These are phyloP conservation scores for Cherax destructor DNA, from an alignment of 1,140 invertebrate species.

Conservation along the genomic window DNA sequence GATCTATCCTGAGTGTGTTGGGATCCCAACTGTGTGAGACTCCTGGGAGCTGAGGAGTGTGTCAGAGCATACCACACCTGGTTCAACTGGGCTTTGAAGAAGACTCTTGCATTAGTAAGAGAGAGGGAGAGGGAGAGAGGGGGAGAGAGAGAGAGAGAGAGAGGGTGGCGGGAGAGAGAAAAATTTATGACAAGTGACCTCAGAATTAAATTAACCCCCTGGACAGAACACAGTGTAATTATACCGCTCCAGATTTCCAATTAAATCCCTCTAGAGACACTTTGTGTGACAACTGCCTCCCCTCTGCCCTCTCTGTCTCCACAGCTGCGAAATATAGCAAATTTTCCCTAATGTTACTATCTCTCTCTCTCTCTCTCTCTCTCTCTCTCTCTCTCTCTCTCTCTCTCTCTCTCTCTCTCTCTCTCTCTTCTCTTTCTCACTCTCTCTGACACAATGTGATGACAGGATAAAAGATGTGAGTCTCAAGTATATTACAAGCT, in stretches of 20 bases:
- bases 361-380: constrained; percentile 2
- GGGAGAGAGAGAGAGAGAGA: constrained; percentile 16
- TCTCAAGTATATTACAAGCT: no score
- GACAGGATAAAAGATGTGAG: no score
- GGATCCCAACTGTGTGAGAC: no score
- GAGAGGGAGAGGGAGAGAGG: constrained; percentile 25
- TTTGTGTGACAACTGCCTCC: no score
- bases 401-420: neutral
- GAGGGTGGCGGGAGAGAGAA: neutral
- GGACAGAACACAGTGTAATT: neutral
- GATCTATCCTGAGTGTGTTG: no score
- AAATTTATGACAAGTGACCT: neutral
- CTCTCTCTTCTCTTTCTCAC: neutral
- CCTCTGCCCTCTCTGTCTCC: no score
- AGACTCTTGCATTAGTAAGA: neutral
- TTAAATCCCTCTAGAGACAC: neutral
- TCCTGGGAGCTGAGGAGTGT: no score
- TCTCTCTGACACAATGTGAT: neutral
- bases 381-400: neutral
- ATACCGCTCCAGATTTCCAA: constrained; percentile 1
- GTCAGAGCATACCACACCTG: no score
- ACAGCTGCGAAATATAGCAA: no score
- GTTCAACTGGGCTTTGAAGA: no score
- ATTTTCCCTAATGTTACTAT: no score
- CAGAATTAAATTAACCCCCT: neutral